Conservation (phyloP, 2,113 vertebrate genomes). For the Sebastes fasciatus region DNA sequence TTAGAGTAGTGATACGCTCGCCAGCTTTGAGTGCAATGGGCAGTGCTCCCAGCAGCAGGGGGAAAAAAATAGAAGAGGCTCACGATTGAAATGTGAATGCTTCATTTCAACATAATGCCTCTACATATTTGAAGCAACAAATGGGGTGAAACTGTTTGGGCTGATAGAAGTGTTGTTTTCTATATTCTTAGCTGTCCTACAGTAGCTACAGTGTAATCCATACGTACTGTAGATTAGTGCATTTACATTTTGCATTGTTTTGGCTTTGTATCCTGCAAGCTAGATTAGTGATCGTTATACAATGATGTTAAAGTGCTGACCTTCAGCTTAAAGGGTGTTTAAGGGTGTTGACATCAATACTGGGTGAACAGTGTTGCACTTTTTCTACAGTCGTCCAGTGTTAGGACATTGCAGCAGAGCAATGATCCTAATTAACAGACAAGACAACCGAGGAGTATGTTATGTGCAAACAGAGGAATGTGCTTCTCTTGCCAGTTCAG, state of each 20-base stretch:
- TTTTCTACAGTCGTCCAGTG: neutral
- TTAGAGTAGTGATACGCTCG: conserved; percentile 32
- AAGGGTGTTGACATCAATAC: neutral
- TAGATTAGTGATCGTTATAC: neutral
- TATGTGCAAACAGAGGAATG: neutral
- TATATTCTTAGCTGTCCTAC: neutral
- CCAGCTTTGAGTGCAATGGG: conserved; percentile 49
- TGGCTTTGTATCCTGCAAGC: neutral
- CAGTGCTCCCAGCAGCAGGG: conserved; percentile 37
- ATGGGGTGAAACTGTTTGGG: conserved; percentile 8
- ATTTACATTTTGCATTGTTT: neutral
- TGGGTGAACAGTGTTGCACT: neutral
- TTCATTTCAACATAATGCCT: conserved; percentile 43
- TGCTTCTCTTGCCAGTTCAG: neutral
- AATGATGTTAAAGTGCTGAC: neutral
- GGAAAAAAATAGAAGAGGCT: neutral
- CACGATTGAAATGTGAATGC: conserved; percentile 42
- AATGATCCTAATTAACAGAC: neutral
- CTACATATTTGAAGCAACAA: conserved; percentile 38
- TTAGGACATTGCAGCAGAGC: neutral
- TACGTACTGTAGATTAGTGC: neutral
- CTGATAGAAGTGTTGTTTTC: conserved; percentile 6
- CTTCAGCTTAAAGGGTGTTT: neutral
- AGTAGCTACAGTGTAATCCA: neutral
- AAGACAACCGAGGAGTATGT: neutral